A percentile compares a stretch with the other conserved stretches of the same genome.
These are phyloP conservation scores for Drosophila stalkeri DNA, from an alignment of 2,888 invertebrate genomes.

Conservation along the genomic window DNA sequence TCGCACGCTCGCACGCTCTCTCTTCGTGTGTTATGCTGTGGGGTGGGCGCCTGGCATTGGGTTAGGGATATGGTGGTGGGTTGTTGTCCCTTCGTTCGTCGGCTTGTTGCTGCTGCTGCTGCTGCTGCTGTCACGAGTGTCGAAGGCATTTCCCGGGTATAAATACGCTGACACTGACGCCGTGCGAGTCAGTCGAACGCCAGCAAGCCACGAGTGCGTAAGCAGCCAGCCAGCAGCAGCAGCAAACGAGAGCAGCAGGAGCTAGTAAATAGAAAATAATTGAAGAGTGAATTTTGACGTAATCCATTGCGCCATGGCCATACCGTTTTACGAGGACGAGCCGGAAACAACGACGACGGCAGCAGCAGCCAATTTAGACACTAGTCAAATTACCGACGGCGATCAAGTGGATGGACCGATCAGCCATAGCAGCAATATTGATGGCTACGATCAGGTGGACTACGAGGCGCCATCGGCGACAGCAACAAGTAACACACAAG, in stretches of 20 bases:
- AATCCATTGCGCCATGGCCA: conserved; percentile 76
- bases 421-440: conserved; percentile 24
- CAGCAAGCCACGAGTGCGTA: conserved; percentile 52
- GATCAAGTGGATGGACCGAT: conserved; percentile 81
- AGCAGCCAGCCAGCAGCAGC: not conserved
- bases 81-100: conserved; percentile 38
- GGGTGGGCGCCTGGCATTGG: conserved; percentile 52
- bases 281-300: conserved; percentile 39
- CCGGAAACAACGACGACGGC: conserved; percentile 48
- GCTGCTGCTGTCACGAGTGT: conserved; percentile 33
- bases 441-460: conserved; percentile 66
- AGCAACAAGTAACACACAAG: conserved; percentile 47
- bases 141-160: conserved; percentile 71
- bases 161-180: conserved; percentile 54
- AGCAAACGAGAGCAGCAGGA: conserved; percentile 2
- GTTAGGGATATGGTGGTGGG: conserved; percentile 59
- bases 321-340: conserved; percentile 83
- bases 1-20: not conserved
- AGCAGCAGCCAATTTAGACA: conserved; percentile 29
- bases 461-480: conserved; percentile 60
- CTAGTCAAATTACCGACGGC: conserved; percentile 54
- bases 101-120: conserved; percentile 40
- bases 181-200: conserved; percentile 67
- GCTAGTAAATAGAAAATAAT: conserved; percentile 3
- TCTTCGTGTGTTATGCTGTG: conserved; percentile 15